phyloP scores from a whole-genome alignment of 2,888 invertebrate species.

The Apotomis betuletana region DNA sequence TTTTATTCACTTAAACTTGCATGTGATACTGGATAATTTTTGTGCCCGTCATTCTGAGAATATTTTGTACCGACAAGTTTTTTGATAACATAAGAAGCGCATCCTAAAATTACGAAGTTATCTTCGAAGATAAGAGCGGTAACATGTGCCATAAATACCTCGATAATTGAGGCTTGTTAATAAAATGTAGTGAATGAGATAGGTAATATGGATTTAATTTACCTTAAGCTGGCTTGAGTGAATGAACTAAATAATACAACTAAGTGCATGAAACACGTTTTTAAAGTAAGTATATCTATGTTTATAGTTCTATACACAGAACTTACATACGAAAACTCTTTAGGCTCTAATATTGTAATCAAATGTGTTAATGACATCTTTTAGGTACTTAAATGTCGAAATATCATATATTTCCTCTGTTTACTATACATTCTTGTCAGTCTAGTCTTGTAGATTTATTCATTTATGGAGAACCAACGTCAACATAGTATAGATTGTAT shows the following conservation, averaged over 20 bases:
- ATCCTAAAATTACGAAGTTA: conserved; percentile 50
- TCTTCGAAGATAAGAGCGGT: conserved; percentile 51
- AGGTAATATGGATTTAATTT: conserved; percentile 10
- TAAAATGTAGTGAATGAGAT: conserved; percentile 32
- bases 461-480: background rate
- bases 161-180: conserved; percentile 24
- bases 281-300: too few relatives aligned
- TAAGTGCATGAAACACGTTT: too few relatives aligned
- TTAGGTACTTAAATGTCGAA: too few relatives aligned
- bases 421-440: too few relatives aligned
- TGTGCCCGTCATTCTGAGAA: conserved; percentile 59
- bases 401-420: too few relatives aligned
- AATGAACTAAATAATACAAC: background rate
- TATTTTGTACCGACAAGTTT: conserved; percentile 54
- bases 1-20: conserved; percentile 52
- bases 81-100: conserved; percentile 58
- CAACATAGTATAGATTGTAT: background rate
- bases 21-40: conserved; percentile 47
- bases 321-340: too few relatives aligned
- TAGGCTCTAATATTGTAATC: too few relatives aligned
- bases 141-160: conserved; percentile 49
- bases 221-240: conserved; percentile 5
- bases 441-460: background rate
- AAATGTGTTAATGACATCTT: too few relatives aligned
- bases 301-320: too few relatives aligned